Percentiles rank a stretch among this genome's conserved stretches.
Conservation (phyloP, 2,888 invertebrate species). For the Heterodera filipjevi region DNA sequence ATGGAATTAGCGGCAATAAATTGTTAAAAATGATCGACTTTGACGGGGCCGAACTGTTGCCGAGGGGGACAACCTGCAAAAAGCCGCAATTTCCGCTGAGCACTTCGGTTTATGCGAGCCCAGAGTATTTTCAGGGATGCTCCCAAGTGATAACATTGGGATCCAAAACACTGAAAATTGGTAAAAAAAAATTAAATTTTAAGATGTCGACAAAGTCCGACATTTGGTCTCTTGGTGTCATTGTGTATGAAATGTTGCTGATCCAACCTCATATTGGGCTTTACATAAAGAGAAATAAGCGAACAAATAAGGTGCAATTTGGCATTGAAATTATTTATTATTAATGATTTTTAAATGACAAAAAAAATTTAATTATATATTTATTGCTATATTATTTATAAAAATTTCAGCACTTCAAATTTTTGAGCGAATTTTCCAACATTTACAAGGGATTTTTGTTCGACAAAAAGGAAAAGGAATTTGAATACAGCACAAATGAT, state of each 20-base stretch:
- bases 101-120: not conserved
- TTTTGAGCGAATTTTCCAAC: not conserved
- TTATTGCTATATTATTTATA: too few relatives aligned
- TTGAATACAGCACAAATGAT: not conserved
- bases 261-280: not conserved
- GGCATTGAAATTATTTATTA: too few relatives aligned
- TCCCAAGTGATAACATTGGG: not conserved
- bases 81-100: not conserved
- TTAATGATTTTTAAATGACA: not conserved
- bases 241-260: not conserved
- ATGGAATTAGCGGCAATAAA: not conserved
- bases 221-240: constrained; percentile 2
- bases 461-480: not conserved
- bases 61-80: not conserved
- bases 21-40: not conserved
- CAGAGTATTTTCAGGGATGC: not conserved
- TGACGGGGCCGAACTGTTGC: constrained; percentile 1
- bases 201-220: not conserved
- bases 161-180: not conserved
- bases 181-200: not conserved
- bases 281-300: not conserved
- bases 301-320: not conserved
- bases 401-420: not conserved
- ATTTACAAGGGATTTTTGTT: not conserved
- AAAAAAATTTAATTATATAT: too few relatives aligned